Percentiles rank a stretch among this genome's conserved stretches.
Evolutionary conservation across 2,888 invertebrate genomes (phyloP).

Genomic region (Drosophila macrospina): DNA sequence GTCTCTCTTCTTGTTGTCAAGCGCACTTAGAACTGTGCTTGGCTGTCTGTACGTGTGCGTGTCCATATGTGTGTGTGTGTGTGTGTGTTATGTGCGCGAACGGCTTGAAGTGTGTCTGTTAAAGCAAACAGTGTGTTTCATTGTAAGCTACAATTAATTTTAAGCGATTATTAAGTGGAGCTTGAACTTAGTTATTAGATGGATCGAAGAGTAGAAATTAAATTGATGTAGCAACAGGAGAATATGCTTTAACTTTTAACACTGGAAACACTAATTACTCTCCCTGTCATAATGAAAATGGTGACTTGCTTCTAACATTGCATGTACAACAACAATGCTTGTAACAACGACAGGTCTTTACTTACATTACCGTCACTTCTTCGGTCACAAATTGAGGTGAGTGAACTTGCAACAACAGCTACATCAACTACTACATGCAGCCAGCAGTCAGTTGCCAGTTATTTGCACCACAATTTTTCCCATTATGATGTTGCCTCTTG

Average conservation of each 20-base stretch:
- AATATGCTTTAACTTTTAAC: constrained; percentile 7
- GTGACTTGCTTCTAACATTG: background rate
- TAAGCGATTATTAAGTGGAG: constrained; percentile 32
- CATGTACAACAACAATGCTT: constrained; percentile 6
- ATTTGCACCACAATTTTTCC: constrained; percentile 31
- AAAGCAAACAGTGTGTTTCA: constrained; percentile 13
- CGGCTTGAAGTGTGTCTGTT: constrained; percentile 17
- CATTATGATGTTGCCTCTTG: constrained; percentile 16
- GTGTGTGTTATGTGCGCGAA: constrained; percentile 26
- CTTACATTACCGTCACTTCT: constrained; percentile 45
- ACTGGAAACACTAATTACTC: background rate
- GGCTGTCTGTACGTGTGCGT: constrained; percentile 6
- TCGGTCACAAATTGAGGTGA: constrained; percentile 59
- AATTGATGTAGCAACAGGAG: background rate
- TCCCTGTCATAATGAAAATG: constrained; percentile 7
- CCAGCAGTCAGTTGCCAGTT: constrained; percentile 33
- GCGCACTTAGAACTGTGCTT: constrained; percentile 35
- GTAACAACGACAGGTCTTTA: constrained; percentile 26
- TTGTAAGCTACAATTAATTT: constrained; percentile 57
- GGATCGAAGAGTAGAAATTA: constrained; percentile 1
- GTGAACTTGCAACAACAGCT: constrained; percentile 56
- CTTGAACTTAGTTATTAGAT: constrained; percentile 26
- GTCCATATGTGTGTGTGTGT: constrained; percentile 29
- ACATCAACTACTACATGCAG: background rate
- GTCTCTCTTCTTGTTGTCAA: constrained; percentile 42